A percentile compares a stretch with the other conserved stretches of the same genome.
Evolutionary conservation across 2,113 vertebrate species (phyloP).

Genomic region (Scomber scombrus): DNA sequence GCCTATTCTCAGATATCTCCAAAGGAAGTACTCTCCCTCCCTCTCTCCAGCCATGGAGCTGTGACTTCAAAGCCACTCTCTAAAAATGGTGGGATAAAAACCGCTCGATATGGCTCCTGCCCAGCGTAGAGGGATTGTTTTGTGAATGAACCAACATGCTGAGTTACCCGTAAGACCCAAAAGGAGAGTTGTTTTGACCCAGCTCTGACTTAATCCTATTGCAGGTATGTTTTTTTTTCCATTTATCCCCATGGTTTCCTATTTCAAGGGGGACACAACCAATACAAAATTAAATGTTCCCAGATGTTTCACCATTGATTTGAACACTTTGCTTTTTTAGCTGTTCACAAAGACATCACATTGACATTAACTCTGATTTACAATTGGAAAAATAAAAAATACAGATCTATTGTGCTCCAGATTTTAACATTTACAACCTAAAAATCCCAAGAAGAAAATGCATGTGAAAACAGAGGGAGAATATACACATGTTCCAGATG

Average conservation of each 20-base stretch:
- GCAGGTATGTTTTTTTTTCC: neutral
- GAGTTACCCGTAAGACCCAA: constrained; percentile 32
- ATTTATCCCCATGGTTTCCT: neutral
- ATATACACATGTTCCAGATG: constrained; percentile 11
- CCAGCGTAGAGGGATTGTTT: constrained; percentile 29
- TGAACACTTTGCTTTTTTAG: neutral
- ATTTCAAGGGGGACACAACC: neutral
- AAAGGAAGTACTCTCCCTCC: constrained; percentile 33
- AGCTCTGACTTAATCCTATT: neutral
- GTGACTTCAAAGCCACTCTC: constrained; percentile 55
- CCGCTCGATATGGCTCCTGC: constrained; percentile 8
- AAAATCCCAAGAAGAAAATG: neutral
- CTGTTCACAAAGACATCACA: neutral
- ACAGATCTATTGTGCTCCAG: too few species aligned
- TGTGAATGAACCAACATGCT: constrained; percentile 51
- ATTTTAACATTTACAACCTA: too few species aligned
- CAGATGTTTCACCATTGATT: neutral
- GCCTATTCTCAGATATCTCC: constrained; percentile 59
- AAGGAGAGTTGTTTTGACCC: constrained; percentile 23
- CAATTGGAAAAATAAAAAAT: neutral
- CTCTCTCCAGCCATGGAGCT: constrained; percentile 22
- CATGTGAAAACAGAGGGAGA: constrained; percentile 2
- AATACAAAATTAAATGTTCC: neutral
- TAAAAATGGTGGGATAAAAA: constrained; percentile 41
- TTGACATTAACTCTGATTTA: neutral